Base-by-base conservation (phyloP, 2,113 vertebrate genomes). In the Channa maculata region DNA sequence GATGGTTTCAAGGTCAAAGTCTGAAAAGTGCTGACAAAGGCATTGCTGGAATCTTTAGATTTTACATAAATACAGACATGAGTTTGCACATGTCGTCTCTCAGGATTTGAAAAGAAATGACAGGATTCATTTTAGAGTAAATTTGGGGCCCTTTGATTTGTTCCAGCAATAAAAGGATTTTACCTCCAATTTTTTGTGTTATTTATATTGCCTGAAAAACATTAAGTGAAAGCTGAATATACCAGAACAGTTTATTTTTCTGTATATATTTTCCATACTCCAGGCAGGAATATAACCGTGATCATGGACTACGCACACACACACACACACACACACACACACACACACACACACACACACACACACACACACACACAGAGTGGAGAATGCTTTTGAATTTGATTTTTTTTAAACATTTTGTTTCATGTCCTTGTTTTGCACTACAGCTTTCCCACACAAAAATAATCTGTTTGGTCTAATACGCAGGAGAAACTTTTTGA, bases 401-500 rank as follows among this genome's bases (percentile, higher is more conserved):
- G 24, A 24, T 24, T 24, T 24, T 24, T 24, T 24, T 24, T 24
- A 24, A 24, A 24, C 24, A 24, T 24, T 24, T 13, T 6, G 10
- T 61, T 10, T 72, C 37, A 10, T 14, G 6, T 13, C 24, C 24
- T 24, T 24, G 1, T 24, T 24, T 24, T 24, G 24, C 24, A 24
- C 24, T 1, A 24, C 24, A 24, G 24, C 24, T 24, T 24, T 24
- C 1, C 24, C 24, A 24, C 24, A 24, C 24, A 24, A 24, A 24
- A 24, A 24, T 1, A 24, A 24, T 24, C 24, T 24, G 45, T 67
- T 65, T 53, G 67, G 7, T 53, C 45, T 52, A 65, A 79, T 65
- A 70, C 69, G 79, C 63, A 43, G 41, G 34, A 43, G 44, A 34
- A 57, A 53, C 38, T 60, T 71, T 72, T 70, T 62, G 67, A 76